phyloP scores from a whole-genome alignment of 1,140 invertebrate species.

The Tigriopus japonicus region DNA sequence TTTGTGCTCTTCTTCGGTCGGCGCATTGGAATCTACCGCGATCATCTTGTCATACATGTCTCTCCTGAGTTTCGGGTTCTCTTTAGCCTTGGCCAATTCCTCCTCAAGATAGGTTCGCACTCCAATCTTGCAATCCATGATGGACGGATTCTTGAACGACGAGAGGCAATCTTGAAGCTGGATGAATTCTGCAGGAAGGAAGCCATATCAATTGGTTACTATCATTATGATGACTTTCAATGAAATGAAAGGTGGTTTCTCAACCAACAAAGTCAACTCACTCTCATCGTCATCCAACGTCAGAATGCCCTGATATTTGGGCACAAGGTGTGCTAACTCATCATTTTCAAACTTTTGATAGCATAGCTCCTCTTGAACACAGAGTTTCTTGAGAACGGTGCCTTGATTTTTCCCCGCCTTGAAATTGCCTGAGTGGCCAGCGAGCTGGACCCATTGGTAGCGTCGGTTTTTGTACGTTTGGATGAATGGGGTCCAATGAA shows the following conservation, averaged over 20 bases:
- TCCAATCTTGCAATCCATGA: constrained; percentile 94
- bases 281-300: neutral
- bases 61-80: constrained; percentile 77
- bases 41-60: constrained; percentile 99
- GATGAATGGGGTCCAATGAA: constrained; percentile 88
- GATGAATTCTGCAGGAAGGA: constrained; percentile 40
- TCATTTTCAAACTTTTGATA: constrained; percentile 72
- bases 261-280: neutral
- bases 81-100: constrained; percentile 77
- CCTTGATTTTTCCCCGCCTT: constrained; percentile 74
- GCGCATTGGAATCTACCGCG: constrained; percentile 72
- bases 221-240: too few species aligned
- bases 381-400: constrained; percentile 80
- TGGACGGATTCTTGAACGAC: constrained; percentile 70
- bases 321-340: constrained; percentile 63
- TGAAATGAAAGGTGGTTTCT: too few species aligned
- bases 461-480: constrained; percentile 87
- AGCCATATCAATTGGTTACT: neutral
- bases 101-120: constrained; percentile 85
- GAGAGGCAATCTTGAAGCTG: constrained; percentile 80
- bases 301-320: constrained; percentile 68
- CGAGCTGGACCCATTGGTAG: constrained; percentile 88
- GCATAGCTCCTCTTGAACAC: constrained; percentile 66
- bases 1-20: constrained; percentile 68
- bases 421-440: constrained; percentile 81